Evolutionary conservation across 2,888 invertebrate genomes (phyloP).

Genomic region (Buathra laborator): DNA sequence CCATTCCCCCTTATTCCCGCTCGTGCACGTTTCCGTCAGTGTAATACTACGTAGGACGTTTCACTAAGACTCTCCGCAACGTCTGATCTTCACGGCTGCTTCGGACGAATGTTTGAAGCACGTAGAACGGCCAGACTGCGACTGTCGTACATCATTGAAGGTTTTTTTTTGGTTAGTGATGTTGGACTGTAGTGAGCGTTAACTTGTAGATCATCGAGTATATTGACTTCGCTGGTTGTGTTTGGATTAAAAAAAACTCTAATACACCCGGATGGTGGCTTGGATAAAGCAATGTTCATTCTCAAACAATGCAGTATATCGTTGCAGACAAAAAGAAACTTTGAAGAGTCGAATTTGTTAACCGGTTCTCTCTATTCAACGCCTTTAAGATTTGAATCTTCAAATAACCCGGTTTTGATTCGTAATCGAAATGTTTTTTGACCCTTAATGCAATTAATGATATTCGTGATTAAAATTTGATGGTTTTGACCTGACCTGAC

Average conservation of each 20-base stretch:
- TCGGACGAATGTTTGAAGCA: constrained; percentile 24
- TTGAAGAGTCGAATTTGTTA: not conserved
- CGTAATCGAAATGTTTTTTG: too few species aligned
- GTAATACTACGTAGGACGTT: constrained; percentile 35
- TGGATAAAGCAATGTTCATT: too few species aligned
- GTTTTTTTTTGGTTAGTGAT: not conserved
- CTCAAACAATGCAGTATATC: too few species aligned
- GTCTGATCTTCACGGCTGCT: constrained; percentile 12
- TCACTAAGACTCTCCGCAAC: constrained; percentile 1
- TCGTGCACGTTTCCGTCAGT: constrained; percentile 16
- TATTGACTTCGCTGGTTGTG: not conserved
- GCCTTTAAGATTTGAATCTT: not conserved
- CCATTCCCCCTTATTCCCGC: constrained; percentile 13
- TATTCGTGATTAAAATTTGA: not conserved
- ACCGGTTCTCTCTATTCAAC: not conserved
- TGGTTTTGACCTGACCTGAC: not conserved
- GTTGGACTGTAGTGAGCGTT: too few species aligned
- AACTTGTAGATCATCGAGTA: too few species aligned
- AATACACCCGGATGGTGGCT: too few species aligned
- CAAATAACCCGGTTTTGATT: not conserved
- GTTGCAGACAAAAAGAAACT: not conserved
- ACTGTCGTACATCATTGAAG: constrained; percentile 3
- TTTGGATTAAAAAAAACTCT: not conserved
- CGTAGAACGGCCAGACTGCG: constrained; percentile 20
- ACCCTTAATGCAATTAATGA: not conserved